Conservation (phyloP, 2,113 vertebrate genomes). For the Perccottus glenii region DNA sequence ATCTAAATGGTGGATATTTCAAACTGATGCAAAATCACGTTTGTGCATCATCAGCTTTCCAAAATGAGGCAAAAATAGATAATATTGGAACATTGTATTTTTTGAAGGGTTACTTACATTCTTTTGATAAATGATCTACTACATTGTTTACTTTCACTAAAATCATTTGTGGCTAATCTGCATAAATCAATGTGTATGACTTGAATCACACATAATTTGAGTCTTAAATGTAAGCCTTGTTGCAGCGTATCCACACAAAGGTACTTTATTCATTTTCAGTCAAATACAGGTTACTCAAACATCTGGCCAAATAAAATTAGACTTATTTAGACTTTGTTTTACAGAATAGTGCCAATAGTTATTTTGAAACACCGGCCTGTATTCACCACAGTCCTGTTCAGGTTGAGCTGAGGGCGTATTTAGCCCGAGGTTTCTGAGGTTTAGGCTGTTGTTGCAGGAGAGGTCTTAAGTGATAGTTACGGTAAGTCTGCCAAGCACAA, state of each 20-base stretch:
- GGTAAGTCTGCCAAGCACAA: constrained; percentile 33
- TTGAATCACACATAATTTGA: too few relatives aligned
- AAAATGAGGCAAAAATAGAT: too few relatives aligned
- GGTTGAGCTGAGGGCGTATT: constrained; percentile 21
- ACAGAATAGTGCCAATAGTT: constrained; percentile 29
- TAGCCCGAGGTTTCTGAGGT: constrained; percentile 38
- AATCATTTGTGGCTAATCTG: too few relatives aligned
- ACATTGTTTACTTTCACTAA: too few relatives aligned
- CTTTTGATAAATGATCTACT: too few relatives aligned
- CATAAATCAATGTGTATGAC: too few relatives aligned
- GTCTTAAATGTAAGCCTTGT: background rate
- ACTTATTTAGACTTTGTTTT: constrained; percentile 21
- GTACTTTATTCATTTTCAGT: background rate
- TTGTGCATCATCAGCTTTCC: too few relatives aligned
- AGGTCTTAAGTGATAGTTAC: constrained; percentile 40
- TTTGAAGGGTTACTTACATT: too few relatives aligned
- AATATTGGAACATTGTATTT: too few relatives aligned
- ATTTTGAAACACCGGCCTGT: constrained; percentile 28
- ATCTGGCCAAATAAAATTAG: constrained; percentile 13
- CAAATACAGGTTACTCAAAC: background rate
- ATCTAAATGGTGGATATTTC: too few relatives aligned
- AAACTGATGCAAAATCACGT: too few relatives aligned
- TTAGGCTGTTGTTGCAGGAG: constrained; percentile 37
- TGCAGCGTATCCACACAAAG: background rate
- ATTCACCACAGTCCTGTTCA: constrained; percentile 34